phyloP scores from a whole-genome alignment of 2,888 invertebrate species.

The Eledona agricola region DNA sequence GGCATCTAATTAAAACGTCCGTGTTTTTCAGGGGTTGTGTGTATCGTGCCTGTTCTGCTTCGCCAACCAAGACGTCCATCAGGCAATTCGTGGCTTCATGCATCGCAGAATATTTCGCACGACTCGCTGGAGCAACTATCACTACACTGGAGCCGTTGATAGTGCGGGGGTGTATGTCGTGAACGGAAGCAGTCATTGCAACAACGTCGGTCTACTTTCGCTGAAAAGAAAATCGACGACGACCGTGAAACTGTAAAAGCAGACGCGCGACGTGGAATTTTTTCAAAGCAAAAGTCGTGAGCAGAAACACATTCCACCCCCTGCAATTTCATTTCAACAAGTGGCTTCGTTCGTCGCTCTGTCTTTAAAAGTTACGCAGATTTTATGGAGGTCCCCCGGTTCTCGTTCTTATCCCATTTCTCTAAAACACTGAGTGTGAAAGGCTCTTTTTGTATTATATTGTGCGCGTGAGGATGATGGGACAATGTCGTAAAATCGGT shows the following conservation, averaged over 20 bases:
- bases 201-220: conserved; percentile 51
- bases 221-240: conserved; percentile 50
- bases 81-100: conserved; percentile 64
- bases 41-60: conserved; percentile 78
- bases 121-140: conserved; percentile 54
- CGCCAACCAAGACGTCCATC: conserved; percentile 77
- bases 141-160: conserved; percentile 54
- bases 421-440: too few species aligned
- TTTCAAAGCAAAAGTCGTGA: not conserved
- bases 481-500: too few species aligned
- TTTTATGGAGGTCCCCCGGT: too few species aligned
- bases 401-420: not conserved
- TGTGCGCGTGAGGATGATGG: too few species aligned
- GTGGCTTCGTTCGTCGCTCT: too few species aligned
- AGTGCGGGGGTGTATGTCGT: conserved; percentile 57
- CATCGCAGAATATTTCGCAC: conserved; percentile 57
- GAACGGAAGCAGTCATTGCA: conserved; percentile 54
- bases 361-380: too few species aligned
- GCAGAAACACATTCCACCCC: too few species aligned
- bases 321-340: too few species aligned
- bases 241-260: conserved; percentile 29
- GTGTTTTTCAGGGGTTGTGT: conserved; percentile 69
- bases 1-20: not conserved
- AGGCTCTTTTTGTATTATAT: too few species aligned
- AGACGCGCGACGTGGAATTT: too few species aligned